Evolutionary conservation across 2,797 vertebrate genomes (phyloP).

Genomic region (Eleutherodactylus coqui): DNA sequence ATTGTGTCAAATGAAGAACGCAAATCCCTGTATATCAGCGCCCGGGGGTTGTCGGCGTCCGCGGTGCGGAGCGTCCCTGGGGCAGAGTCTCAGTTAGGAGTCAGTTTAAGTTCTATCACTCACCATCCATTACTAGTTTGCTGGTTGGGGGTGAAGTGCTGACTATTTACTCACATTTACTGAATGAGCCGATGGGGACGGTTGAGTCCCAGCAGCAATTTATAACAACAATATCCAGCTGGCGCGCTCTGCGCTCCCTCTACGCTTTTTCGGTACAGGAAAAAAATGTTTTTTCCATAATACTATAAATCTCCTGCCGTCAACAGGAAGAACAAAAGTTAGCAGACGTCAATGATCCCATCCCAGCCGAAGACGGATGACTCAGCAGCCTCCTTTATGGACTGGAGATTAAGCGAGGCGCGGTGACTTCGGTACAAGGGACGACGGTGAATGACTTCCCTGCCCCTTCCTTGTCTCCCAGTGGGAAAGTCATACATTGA

Average conservation of each 20-base stretch:
- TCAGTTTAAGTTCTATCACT: conserved; percentile 14
- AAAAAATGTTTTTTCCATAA: conserved; percentile 22
- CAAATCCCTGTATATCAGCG: background rate
- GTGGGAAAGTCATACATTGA: background rate
- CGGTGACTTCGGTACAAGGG: background rate
- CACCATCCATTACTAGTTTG: background rate
- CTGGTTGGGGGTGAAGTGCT: background rate
- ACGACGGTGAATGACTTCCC: background rate
- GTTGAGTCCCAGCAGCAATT: conserved; percentile 9
- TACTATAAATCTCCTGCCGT: conserved; percentile 19
- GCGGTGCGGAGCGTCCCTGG: background rate
- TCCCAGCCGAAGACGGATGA: background rate
- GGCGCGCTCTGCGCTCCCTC: background rate
- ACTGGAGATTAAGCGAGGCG: background rate
- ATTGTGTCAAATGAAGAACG: conserved; percentile 7
- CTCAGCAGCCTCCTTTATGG: background rate
- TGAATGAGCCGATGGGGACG: conserved; percentile 31
- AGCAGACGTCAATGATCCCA: background rate
- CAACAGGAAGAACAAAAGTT: conserved; percentile 4
- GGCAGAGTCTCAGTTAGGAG: background rate
- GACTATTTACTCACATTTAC: conserved; percentile 32
- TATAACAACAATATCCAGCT: conserved; percentile 32
- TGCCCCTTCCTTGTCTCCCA: background rate
- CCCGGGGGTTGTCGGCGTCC: background rate
- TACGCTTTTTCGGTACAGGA: background rate